A percentile compares a stretch with the other conserved stretches of the same genome.
These are phyloP conservation scores for Cosmorhoe ocellata DNA, from an alignment of 2,888 invertebrate species.

Conservation along the genomic window DNA sequence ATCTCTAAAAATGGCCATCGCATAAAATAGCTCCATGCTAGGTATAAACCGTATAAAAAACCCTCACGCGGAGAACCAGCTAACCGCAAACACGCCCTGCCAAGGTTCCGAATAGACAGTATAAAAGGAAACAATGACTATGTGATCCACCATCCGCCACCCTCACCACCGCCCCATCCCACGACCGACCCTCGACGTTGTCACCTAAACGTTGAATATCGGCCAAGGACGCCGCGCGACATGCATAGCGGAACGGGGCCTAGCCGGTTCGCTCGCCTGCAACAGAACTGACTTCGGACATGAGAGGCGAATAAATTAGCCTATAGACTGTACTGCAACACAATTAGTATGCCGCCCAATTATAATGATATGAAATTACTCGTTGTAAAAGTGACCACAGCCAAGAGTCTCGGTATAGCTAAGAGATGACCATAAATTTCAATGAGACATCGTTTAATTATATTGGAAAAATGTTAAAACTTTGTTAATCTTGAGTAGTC, in stretches of 20 bases:
- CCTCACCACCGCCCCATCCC: constrained; percentile 45
- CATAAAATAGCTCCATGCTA: constrained; percentile 15
- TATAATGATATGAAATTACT: no score
- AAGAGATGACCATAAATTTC: no score
- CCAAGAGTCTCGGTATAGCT: neutral
- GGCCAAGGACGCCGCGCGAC: constrained; percentile 65
- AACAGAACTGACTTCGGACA: constrained; percentile 41
- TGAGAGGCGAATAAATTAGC: constrained; percentile 48
- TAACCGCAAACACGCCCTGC: constrained; percentile 42
- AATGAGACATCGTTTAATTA: no score
- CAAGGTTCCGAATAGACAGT: constrained; percentile 46
- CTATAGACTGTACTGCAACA: constrained; percentile 43
- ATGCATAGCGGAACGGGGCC: constrained; percentile 45
- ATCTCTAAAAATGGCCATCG: constrained; percentile 15
- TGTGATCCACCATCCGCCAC: constrained; percentile 53
- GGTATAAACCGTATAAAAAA: constrained; percentile 12
- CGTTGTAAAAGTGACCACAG: neutral
- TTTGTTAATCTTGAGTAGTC: no score
- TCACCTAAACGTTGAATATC: constrained; percentile 70
- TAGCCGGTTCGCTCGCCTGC: constrained; percentile 34
- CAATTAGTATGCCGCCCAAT: constrained; percentile 28
- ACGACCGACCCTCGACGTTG: constrained; percentile 40
- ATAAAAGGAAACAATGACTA: constrained; percentile 63
- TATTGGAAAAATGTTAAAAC: no score
- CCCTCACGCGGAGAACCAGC: constrained; percentile 25